A percentile compares a stretch with the other conserved stretches of the same genome.
Conservation (phyloP, 92 coral and sea anemone genomes). For the Heteractis magnifica region DNA sequence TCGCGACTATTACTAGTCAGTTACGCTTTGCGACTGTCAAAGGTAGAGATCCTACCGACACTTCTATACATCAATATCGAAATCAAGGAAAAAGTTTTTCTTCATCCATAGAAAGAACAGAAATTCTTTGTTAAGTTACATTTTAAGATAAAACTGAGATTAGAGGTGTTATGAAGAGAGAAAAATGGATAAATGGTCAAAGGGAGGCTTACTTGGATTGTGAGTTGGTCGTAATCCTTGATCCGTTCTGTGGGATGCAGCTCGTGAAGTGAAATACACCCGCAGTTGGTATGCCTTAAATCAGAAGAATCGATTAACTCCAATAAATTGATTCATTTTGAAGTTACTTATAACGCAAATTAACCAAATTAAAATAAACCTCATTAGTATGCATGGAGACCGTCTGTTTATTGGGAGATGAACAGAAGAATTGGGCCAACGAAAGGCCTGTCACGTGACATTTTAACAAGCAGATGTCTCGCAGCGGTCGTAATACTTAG, state of each 20-base stretch:
- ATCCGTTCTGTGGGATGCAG: conserved; percentile 31
- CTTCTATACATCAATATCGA: conserved; percentile 10
- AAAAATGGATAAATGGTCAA: background rate
- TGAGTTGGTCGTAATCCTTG: conserved; percentile 2
- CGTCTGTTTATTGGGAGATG: conserved; percentile 45
- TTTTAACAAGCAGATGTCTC: conserved; percentile 52
- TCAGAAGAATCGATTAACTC: conserved; percentile 78
- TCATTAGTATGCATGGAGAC: conserved; percentile 59
- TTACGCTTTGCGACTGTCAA: conserved; percentile 7
- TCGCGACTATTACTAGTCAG: conserved; percentile 1
- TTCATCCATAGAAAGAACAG: conserved; percentile 32
- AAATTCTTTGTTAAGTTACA: conserved; percentile 50
- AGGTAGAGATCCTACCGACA: background rate
- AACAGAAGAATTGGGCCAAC: conserved; percentile 44
- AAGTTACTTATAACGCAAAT: conserved; percentile 87
- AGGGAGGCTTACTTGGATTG: conserved; percentile 26
- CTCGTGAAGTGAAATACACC: conserved; percentile 45
- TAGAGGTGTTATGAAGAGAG: conserved; percentile 18
- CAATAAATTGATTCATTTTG: conserved; percentile 82
- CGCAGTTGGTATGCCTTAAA: conserved; percentile 61
- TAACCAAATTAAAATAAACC: conserved; percentile 73
- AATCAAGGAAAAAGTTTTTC: conserved; percentile 4
- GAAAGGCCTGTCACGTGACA: conserved; percentile 60
- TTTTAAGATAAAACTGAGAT: conserved; percentile 45
- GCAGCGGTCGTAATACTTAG: conserved; percentile 49